A percentile compares a stretch with the other conserved stretches of the same genome.
Evolutionary conservation across 1,140 invertebrate species (phyloP).

Genomic region (Hypothenemus hampei): DNA sequence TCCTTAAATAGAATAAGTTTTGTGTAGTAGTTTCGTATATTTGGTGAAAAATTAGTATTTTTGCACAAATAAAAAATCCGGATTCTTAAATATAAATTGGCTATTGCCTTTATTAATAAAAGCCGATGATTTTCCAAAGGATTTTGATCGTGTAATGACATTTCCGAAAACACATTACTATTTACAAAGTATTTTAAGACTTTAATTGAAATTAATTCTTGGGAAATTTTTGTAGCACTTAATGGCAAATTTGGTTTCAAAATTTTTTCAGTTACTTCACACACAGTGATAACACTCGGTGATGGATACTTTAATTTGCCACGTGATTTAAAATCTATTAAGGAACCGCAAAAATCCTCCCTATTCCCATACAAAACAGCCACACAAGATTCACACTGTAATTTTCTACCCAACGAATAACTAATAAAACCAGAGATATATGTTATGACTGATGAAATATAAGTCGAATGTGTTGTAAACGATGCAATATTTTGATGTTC

Average conservation of each 20-base stretch:
- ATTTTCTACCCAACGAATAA: constrained; percentile 6
- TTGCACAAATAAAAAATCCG: constrained; percentile 1
- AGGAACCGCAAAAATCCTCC: constrained; percentile 12
- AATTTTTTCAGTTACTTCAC: constrained; percentile 5
- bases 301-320: constrained; percentile 5
- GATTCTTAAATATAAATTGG: neutral
- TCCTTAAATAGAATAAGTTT: too few relatives aligned
- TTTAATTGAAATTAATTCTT: constrained; percentile 1
- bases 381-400: constrained; percentile 26
- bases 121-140: neutral
- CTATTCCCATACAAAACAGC: constrained; percentile 12
- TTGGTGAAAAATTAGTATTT: too few relatives aligned
- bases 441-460: constrained; percentile 13
- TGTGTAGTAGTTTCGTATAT: too few relatives aligned
- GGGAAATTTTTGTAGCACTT: neutral
- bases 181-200: constrained; percentile 2
- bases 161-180: neutral
- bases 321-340: constrained; percentile 14
- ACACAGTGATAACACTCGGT: neutral
- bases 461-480: constrained; percentile 2
- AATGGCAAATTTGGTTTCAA: too few relatives aligned
- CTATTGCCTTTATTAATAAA: neutral
- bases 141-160: neutral
- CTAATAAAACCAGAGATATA: constrained; percentile 28
- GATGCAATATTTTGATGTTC: constrained; percentile 7